These are phyloP conservation scores for Heterocephalus glaber DNA, from an alignment of 2,113 vertebrate species.

Conservation along the genomic window DNA sequence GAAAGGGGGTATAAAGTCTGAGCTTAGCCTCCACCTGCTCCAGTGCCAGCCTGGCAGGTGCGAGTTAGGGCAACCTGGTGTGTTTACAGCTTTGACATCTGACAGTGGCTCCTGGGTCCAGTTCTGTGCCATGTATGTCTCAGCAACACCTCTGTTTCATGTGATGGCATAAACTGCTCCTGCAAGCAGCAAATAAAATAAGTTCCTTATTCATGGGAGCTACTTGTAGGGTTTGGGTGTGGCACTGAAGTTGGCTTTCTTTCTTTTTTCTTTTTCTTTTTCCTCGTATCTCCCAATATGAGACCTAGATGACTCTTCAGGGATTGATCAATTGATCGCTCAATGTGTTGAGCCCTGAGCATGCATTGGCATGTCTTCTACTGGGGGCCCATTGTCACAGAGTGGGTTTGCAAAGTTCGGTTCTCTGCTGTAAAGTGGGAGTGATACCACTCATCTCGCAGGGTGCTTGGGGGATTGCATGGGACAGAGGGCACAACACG, in stretches of 20 bases:
- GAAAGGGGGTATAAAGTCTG: not conserved
- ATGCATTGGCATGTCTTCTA: not conserved
- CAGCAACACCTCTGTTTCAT: slow-evolving; percentile 15
- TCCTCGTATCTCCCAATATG: not conserved
- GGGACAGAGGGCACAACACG: not conserved
- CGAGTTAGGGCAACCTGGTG: slow-evolving; percentile 1
- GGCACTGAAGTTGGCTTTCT: not conserved
- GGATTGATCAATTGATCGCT: not conserved
- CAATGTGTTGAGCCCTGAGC: not conserved
- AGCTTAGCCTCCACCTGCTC: not conserved
- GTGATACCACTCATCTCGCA: not conserved
- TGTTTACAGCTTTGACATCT: slow-evolving; percentile 47
- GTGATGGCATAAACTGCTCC: not conserved
- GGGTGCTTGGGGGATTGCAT: not conserved
- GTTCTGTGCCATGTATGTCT: slow-evolving; percentile 7
- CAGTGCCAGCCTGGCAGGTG: not conserved
- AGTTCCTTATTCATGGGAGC: not conserved
- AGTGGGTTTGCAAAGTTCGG: not conserved
- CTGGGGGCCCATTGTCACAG: not conserved
- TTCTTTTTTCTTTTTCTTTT: not conserved
- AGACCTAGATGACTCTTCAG: not conserved
- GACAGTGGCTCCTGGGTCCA: slow-evolving; percentile 31
- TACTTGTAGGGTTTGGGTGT: not conserved
- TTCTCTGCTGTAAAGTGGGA: not conserved
- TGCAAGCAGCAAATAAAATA: not conserved